Conservation (phyloP, 1,140 invertebrate species). For the Campoletis sonorensis region DNA sequence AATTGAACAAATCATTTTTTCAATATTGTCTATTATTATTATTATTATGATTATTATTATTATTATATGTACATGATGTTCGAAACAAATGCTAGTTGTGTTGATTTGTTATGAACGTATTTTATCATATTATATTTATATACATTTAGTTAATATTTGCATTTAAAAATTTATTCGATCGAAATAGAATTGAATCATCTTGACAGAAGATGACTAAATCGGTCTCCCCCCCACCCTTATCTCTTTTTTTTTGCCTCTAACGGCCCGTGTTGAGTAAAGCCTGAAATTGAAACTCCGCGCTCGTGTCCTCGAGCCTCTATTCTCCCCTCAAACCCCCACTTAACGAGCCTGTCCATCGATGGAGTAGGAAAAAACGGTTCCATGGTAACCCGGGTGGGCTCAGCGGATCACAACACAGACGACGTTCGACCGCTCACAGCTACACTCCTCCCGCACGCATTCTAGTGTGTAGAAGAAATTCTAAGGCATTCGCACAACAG, state of each 20-base stretch:
- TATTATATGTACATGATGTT: background rate
- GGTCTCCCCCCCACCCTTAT: too few species aligned
- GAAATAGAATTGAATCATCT: background rate
- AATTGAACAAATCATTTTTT: slow-evolving; percentile 45
- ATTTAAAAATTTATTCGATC: background rate
- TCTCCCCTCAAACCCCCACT: background rate
- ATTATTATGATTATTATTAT: background rate
- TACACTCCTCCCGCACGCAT: background rate
- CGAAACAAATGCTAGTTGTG: background rate
- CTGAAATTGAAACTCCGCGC: background rate
- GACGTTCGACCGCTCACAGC: slow-evolving; percentile 53
- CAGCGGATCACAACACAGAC: slow-evolving; percentile 59
- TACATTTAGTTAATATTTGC: background rate
- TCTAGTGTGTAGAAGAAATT: too few species aligned
- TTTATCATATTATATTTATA: slow-evolving; percentile 34
- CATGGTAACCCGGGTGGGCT: slow-evolving; percentile 65
- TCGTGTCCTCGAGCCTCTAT: background rate
- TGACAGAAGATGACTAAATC: too few species aligned
- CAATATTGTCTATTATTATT: slow-evolving; percentile 54
- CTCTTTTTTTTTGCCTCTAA: background rate
- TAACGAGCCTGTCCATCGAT: background rate
- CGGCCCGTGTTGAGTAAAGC: background rate
- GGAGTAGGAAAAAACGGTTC: slow-evolving; percentile 49
- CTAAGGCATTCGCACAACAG: too few species aligned
- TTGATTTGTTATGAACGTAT: slow-evolving; percentile 2